phyloP scores from a whole-genome alignment of 1,140 invertebrate species.

The Polypedilum pembai region DNA sequence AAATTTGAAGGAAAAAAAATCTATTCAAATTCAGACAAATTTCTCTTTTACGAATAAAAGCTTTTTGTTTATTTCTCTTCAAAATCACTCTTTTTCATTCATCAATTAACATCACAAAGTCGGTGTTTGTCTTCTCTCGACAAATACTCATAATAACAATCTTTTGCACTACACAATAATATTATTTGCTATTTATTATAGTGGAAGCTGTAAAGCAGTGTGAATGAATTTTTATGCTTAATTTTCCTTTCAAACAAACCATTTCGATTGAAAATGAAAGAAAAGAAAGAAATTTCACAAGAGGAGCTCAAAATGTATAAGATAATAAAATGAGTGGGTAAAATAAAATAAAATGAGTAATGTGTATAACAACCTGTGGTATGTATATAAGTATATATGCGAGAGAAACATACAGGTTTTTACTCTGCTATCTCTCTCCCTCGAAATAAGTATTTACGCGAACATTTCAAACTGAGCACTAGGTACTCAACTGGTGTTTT shows the following conservation, averaged over 20 bases:
- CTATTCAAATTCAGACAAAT: neutral
- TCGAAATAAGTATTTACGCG: no score
- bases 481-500: no score
- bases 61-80: neutral
- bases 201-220: neutral
- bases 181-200: neutral
- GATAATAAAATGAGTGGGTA: no score
- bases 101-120: constrained; percentile 13
- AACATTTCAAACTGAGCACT: no score
- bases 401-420: no score
- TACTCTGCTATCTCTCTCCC: no score
- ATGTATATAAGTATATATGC: no score
- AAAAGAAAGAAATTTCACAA: no score
- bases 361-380: no score
- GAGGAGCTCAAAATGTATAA: no score
- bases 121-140: neutral
- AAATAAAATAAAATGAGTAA: no score
- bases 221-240: neutral
- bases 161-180: no score
- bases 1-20: neutral
- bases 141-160: neutral
- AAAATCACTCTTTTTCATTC: neutral
- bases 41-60: neutral
- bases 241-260: neutral
- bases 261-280: neutral